phyloP scores from a whole-genome alignment of 2,888 invertebrate genomes.

The Leucoptera coffeella region DNA sequence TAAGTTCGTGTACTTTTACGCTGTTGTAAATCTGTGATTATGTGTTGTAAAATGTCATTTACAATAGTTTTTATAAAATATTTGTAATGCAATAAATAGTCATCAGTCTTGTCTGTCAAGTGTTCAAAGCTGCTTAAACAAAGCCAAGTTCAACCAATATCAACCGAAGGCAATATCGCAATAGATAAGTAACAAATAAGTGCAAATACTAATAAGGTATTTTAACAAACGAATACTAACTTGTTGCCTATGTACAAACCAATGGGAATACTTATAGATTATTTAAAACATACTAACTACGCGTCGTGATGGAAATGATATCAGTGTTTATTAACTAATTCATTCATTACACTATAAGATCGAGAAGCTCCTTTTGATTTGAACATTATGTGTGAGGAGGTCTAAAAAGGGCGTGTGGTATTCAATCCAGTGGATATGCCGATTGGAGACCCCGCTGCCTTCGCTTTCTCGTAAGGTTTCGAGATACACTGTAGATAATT shows the following conservation, averaged over 20 bases:
- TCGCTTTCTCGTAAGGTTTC: conserved; percentile 8
- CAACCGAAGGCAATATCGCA: too few relatives aligned
- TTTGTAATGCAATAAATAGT: conserved; percentile 47
- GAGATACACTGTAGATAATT: conserved; percentile 21
- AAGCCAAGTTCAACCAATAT: neutral
- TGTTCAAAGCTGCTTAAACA: conserved; percentile 14
- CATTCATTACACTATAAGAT: conserved; percentile 45
- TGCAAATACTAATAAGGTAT: too few relatives aligned
- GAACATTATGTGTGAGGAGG: conserved; percentile 44
- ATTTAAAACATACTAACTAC: too few relatives aligned
- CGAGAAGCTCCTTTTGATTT: conserved; percentile 52
- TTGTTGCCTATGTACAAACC: too few relatives aligned
- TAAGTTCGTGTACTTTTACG: neutral
- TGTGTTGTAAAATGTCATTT: conserved; percentile 34
- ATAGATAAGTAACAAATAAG: too few relatives aligned
- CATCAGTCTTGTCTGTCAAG: conserved; percentile 44
- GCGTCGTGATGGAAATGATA: conserved; percentile 7
- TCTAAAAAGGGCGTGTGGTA: neutral
- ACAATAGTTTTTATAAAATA: conserved; percentile 44
- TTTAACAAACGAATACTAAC: too few relatives aligned
- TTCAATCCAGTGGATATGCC: neutral
- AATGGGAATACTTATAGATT: too few relatives aligned
- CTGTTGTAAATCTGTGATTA: conserved; percentile 15
- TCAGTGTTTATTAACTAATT: conserved; percentile 14
- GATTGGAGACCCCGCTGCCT: neutral